Evolutionary conservation across 2,888 invertebrate genomes (phyloP).

Genomic region (Dryobota labecula): DNA sequence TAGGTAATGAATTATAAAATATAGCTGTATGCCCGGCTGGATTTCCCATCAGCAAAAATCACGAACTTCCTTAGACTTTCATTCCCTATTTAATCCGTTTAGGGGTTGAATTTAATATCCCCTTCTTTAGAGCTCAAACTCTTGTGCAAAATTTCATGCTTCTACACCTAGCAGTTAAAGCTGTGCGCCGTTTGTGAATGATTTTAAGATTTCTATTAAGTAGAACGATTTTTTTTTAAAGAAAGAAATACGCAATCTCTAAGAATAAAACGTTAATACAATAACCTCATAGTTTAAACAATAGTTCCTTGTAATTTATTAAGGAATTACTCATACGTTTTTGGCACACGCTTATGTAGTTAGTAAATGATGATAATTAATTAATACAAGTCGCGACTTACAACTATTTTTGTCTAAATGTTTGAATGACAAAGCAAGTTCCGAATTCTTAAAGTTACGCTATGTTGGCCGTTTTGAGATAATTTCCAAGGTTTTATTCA

Average conservation of each 20-base stretch:
- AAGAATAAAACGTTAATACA: slow-evolving; percentile 15
- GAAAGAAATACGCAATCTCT: neutral
- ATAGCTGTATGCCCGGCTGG: neutral
- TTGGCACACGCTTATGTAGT: slow-evolving; percentile 36
- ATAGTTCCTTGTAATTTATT: slow-evolving; percentile 23
- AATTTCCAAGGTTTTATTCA: slow-evolving; percentile 4
- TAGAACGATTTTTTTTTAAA: too few relatives aligned
- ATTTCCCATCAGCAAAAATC: neutral
- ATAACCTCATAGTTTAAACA: slow-evolving; percentile 8
- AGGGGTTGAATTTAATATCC: neutral
- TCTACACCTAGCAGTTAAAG: neutral
- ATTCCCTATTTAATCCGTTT: neutral
- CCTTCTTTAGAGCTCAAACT: neutral
- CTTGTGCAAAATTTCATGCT: neutral
- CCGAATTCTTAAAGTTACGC: slow-evolving; percentile 4
- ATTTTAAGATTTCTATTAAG: neutral
- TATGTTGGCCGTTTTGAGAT: slow-evolving; percentile 4
- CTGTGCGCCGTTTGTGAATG: neutral
- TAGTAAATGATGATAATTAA: slow-evolving; percentile 1
- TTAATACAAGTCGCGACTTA: slow-evolving; percentile 4
- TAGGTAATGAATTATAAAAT: neutral
- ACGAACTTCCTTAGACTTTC: neutral
- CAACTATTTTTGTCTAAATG: slow-evolving; percentile 12
- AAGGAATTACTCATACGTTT: slow-evolving; percentile 24
- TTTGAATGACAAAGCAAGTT: slow-evolving; percentile 17